phyloP scores from a whole-genome alignment of 2,797 vertebrate species.

The Pseudochirops corinnae region DNA sequence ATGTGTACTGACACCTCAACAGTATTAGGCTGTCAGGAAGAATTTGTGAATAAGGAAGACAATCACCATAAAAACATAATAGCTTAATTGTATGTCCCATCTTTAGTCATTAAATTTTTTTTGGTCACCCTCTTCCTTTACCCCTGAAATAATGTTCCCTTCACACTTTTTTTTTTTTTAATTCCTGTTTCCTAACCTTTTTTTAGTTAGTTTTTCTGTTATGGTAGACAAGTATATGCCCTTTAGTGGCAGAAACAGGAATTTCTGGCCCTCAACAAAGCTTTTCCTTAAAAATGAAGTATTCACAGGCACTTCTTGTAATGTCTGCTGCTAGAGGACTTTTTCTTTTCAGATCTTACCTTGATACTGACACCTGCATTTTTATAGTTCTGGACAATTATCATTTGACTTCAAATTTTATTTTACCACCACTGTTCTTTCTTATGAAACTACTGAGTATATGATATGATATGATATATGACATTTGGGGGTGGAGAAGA shows the following conservation, averaged over 20 bases:
- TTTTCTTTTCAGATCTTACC: conserved; percentile 28
- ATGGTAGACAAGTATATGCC: conserved; percentile 9
- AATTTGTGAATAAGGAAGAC: background rate
- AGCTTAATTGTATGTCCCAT: background rate
- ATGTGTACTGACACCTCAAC: background rate
- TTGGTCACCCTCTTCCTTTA: conserved; percentile 2
- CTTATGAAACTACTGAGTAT: background rate
- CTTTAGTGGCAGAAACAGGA: conserved; percentile 40
- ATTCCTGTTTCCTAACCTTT: background rate
- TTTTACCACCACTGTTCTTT: background rate
- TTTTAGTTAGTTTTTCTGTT: conserved; percentile 3
- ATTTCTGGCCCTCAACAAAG: conserved; percentile 27
- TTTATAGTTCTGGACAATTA: conserved; percentile 31
- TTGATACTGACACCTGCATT: background rate
- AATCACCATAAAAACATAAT: background rate
- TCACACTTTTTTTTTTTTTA: background rate
- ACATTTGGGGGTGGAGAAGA: background rate
- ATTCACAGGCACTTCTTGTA: background rate
- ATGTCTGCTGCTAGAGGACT: conserved; percentile 1
- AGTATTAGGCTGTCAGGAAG: background rate
- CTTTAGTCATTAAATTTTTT: conserved; percentile 8
- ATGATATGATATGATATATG: background rate
- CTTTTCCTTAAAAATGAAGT: background rate
- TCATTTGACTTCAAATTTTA: conserved; percentile 38
- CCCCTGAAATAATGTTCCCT: background rate